Evolutionary conservation across 2,888 invertebrate genomes (phyloP).

Genomic region (Orthonychiurus folsomi): DNA sequence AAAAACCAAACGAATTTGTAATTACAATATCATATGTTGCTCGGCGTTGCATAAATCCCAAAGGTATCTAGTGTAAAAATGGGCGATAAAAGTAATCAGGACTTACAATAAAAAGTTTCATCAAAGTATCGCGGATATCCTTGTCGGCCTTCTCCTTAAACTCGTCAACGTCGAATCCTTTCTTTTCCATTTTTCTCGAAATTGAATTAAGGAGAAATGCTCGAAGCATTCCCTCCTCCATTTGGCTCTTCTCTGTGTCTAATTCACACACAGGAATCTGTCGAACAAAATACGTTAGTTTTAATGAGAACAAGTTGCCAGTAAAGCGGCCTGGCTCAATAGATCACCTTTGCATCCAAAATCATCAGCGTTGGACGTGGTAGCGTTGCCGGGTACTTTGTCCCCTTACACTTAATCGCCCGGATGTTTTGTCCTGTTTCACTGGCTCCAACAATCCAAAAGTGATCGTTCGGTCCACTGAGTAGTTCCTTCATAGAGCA

Average conservation of each 20-base stretch:
- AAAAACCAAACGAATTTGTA: conserved; percentile 1
- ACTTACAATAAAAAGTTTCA: conserved; percentile 78
- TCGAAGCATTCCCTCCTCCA: conserved; percentile 53
- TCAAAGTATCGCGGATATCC: conserved; percentile 63
- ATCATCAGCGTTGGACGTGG: conserved; percentile 67
- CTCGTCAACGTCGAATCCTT: conserved; percentile 39
- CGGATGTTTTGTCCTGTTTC: conserved; percentile 69
- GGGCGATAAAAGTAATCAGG: too few relatives aligned
- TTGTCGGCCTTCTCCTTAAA: conserved; percentile 53
- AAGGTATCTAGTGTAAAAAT: too few relatives aligned
- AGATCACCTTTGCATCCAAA: conserved; percentile 33
- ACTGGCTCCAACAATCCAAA: conserved; percentile 55
- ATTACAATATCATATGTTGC: not conserved
- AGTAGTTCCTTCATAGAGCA: conserved; percentile 66
- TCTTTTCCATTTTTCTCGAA: conserved; percentile 35
- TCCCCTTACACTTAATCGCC: conserved; percentile 80
- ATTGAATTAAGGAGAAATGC: conserved; percentile 27
- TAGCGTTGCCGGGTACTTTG: conserved; percentile 72
- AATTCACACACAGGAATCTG: conserved; percentile 67
- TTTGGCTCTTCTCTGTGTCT: conserved; percentile 66
- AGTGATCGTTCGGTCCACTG: conserved; percentile 43
- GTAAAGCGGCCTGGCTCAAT: not conserved
- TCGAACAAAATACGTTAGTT: conserved; percentile 38
- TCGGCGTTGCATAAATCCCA: too few relatives aligned
- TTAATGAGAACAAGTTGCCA: conserved; percentile 1